Conservation (phyloP, 2,113 vertebrate genomes). For the Antechinus stuartii region DNA sequence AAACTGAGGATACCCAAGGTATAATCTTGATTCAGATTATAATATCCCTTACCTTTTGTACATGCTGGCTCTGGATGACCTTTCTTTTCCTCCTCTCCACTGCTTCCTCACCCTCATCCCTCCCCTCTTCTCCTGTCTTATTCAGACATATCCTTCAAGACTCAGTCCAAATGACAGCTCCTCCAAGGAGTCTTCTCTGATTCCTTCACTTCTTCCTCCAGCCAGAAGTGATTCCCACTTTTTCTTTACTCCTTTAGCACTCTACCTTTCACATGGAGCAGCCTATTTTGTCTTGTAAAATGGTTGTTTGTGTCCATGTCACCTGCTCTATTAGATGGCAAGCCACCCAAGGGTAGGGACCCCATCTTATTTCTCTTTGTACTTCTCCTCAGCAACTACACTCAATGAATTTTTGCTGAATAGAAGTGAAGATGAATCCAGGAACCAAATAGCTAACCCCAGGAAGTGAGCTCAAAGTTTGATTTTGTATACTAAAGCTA, state of each 20-base stretch:
- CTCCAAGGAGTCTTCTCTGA: not conserved
- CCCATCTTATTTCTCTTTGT: not conserved
- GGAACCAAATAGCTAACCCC: not conserved
- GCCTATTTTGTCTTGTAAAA: not conserved
- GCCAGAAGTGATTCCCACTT: not conserved
- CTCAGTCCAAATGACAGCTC: not conserved
- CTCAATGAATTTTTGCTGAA: not conserved
- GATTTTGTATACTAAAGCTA: not conserved
- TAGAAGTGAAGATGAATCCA: not conserved
- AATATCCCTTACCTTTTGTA: not conserved
- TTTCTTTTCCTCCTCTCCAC: not conserved
- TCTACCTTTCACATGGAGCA: not conserved
- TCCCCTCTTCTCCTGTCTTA: not conserved
- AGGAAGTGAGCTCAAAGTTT: not conserved
- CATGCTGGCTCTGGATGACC: not conserved
- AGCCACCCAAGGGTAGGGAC: not conserved
- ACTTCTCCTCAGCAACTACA: not conserved
- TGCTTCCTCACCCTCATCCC: not conserved
- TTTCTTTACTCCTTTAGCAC: not conserved
- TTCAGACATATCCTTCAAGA: not conserved
- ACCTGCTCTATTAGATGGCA: not conserved
- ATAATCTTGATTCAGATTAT: not conserved
- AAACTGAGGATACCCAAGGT: not conserved
- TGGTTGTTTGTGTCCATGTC: not conserved
- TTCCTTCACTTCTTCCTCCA: not conserved